A percentile compares a stretch with the other conserved stretches of the same genome.
These are phyloP conservation scores for Helicolenus hilgendorfi DNA, from an alignment of 2,797 vertebrate genomes.

Conservation along the genomic window DNA sequence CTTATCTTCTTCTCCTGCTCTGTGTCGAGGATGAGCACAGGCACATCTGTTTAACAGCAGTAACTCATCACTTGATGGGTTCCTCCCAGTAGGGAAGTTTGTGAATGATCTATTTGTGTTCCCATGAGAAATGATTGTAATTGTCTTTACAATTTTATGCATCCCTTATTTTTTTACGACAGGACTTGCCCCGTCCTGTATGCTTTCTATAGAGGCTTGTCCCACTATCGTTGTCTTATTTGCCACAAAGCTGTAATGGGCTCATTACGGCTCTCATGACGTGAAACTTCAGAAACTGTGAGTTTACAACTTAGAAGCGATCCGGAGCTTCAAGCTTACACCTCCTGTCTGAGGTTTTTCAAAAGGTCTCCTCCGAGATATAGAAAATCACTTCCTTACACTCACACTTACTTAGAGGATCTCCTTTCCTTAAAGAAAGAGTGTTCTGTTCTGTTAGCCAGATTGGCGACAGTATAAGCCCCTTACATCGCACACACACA, in stretches of 20 bases:
- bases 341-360: not conserved
- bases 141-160: not conserved
- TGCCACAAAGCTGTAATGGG: not conserved
- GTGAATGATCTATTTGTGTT: slow-evolving; percentile 3
- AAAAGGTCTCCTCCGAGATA: not conserved
- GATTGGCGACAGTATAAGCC: slow-evolving; percentile 52
- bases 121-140: not conserved
- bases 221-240: not conserved
- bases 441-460: slow-evolving; percentile 59
- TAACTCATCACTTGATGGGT: not conserved
- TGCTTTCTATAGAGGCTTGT: not conserved
- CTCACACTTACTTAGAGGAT: slow-evolving; percentile 20
- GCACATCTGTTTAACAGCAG: slow-evolving; percentile 1
- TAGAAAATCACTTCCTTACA: slow-evolving; percentile 4
- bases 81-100: not conserved
- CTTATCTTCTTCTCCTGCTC: not conserved
- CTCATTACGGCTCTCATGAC: not conserved
- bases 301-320: not conserved
- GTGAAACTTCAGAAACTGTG: not conserved
- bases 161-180: not conserved
- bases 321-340: not conserved
- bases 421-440: slow-evolving; percentile 57
- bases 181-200: not conserved
- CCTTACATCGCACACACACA: slow-evolving; percentile 14
- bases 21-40: not conserved